Base-by-base conservation (phyloP, 1,140 invertebrate genomes). In the Forficula auricularia region DNA sequence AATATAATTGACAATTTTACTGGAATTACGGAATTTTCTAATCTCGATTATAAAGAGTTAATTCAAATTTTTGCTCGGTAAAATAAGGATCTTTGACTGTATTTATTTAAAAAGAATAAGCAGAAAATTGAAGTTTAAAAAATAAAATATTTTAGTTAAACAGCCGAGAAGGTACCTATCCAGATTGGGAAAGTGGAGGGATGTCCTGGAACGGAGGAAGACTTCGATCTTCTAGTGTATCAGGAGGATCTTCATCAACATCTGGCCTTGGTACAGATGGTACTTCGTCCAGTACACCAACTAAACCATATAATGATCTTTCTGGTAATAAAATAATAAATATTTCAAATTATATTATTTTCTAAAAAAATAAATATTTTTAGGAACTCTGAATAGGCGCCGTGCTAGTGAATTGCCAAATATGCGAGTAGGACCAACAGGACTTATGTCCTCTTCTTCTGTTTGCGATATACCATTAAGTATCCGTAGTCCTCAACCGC, bases 201-300 rank as follows among this genome's bases (percentile, higher is more conserved):
- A 57, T 54, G 44, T 6, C 4, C 22, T 27, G 22, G 22, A 10
- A 10, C 10, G 57, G 56, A 48, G 19, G 42, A n/a, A 53, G 67
- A 45, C 57, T 61, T 47, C 55, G 66, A 48, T 63, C 65, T 40
- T 64, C 63, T 52, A 69, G 66, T 53, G 57, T 66, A 51, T 67
- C 66, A 6, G 58, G 58, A 9, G 22, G 22, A 6, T 27, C 22
- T 6, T 57, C 57, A 16, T 39, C 42, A 3, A 19, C 18, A 10
- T 27, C 22, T 27, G 22, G 22, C 10, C 22, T 27, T 27, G 22
- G 22, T 4, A 27, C 22, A 4, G 22, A 27, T 27, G 22, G 4
- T 27, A 27, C 22, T 27, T 27, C 22, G 10, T 27, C 22, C 10
- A 27, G 22, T 27, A 27, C 22, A 6, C 22, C 22, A 6, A 6